These are phyloP conservation scores for Jordanella pulchra DNA, from an alignment of 2,797 vertebrate genomes.

Conservation along the genomic window DNA sequence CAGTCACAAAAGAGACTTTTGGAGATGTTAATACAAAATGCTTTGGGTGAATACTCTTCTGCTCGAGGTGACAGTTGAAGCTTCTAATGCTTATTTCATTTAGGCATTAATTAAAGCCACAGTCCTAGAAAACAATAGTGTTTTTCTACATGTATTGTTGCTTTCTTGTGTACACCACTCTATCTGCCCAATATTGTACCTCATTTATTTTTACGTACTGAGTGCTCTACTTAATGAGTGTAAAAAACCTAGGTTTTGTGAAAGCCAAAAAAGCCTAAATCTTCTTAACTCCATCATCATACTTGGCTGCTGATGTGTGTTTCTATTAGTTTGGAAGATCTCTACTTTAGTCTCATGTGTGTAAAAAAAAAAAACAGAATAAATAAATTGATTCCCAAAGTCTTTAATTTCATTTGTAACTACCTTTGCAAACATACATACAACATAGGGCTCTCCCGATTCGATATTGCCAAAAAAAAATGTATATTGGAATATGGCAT, in stretches of 20 bases:
- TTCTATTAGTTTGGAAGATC: not conserved
- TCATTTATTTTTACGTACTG: not conserved
- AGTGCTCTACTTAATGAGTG: too few species aligned
- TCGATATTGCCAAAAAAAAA: too few species aligned
- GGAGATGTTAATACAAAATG: not conserved
- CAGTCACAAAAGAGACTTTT: not conserved
- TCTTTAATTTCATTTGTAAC: not conserved
- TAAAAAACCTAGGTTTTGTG: not conserved
- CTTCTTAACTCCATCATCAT: not conserved
- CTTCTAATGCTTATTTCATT: not conserved
- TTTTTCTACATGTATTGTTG: not conserved
- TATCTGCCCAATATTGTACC: not conserved
- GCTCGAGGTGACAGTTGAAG: too few species aligned
- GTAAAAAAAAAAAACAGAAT: not conserved
- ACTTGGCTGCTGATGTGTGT: not conserved
- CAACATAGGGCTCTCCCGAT: too few species aligned
- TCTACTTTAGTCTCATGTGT: not conserved
- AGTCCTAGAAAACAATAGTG: too few species aligned
- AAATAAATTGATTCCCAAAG: not conserved
- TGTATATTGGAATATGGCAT: too few species aligned
- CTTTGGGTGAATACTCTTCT: not conserved
- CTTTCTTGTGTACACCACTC: not conserved
- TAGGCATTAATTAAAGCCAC: not conserved
- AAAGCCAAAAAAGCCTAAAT: not conserved
- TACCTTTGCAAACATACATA: not conserved